Conservation (phyloP, 1,140 invertebrate species). For the Diachasmimorpha longicaudata region DNA sequence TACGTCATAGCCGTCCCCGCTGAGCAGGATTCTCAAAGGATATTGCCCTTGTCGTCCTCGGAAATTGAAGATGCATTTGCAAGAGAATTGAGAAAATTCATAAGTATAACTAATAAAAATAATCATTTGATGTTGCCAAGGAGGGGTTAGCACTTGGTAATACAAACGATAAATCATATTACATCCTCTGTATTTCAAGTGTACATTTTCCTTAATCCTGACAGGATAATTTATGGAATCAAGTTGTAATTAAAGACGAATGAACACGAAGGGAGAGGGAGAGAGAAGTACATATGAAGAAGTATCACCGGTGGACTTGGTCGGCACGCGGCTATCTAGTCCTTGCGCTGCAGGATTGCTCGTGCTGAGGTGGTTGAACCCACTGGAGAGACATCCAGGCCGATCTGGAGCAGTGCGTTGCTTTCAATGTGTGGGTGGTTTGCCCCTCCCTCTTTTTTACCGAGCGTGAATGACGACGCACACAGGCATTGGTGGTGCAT, state of each 20-base stretch:
- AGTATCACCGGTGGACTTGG: not conserved
- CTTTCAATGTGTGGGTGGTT: not conserved
- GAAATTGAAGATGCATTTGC: constrained; percentile 9
- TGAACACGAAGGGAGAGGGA: not conserved
- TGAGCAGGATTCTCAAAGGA: constrained; percentile 42
- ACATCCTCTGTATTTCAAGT: not conserved
- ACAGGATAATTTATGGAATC: not conserved
- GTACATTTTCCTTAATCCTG: not conserved
- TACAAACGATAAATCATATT: constrained; percentile 1
- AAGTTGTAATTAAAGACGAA: not conserved
- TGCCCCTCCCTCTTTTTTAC: not conserved
- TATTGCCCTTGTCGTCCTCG: constrained; percentile 37
- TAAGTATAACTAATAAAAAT: not conserved
- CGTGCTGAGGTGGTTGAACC: constrained; percentile 15
- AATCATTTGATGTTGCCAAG: not conserved
- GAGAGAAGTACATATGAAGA: not conserved
- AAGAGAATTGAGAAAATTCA: not conserved
- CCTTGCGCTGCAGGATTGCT: constrained; percentile 18
- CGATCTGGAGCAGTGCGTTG: constrained; percentile 11
- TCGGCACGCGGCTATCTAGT: not conserved
- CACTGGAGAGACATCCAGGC: not conserved
- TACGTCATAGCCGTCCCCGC: constrained; percentile 28
- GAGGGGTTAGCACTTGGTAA: not conserved
- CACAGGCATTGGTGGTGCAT: not conserved
- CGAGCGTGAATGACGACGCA: not conserved